Conservation (phyloP, 2,797 vertebrate species). For the Typhlichthys eigenmanni region DNA sequence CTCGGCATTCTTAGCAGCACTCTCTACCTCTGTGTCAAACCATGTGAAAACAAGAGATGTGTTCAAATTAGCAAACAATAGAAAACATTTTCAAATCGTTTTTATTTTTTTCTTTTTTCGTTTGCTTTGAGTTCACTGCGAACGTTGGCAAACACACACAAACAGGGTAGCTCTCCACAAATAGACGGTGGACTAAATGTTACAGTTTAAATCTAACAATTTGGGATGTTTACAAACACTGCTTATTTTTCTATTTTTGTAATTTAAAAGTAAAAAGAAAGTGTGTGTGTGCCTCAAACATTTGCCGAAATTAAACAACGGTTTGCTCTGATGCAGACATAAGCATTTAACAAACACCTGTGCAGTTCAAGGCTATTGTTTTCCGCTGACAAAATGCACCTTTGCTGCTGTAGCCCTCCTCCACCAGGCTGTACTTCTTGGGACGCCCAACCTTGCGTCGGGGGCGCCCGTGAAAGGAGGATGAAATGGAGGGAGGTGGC, state of each 20-base stretch:
- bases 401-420: conserved; percentile 58
- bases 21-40: conserved; percentile 72
- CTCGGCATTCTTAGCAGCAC: conserved; percentile 69
- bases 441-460: conserved; percentile 89
- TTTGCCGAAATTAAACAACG: neutral
- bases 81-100: too few species aligned
- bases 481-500: conserved; percentile 70
- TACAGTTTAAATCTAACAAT: too few species aligned
- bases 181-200: too few species aligned
- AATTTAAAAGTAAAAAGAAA: too few species aligned
- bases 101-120: too few species aligned
- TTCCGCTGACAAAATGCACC: conserved; percentile 44
- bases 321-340: neutral
- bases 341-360: neutral
- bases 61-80: too few species aligned
- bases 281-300: too few species aligned
- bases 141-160: too few species aligned
- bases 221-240: too few species aligned
- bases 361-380: neutral
- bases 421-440: conserved; percentile 82
- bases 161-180: too few species aligned
- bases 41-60: neutral
- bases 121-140: too few species aligned
- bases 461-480: conserved; percentile 81
- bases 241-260: too few species aligned